Percentiles rank a stretch among this genome's conserved stretches.
phyloP scores from a whole-genome alignment of 2,113 vertebrate genomes.

The Campylomormyrus tamandua region DNA sequence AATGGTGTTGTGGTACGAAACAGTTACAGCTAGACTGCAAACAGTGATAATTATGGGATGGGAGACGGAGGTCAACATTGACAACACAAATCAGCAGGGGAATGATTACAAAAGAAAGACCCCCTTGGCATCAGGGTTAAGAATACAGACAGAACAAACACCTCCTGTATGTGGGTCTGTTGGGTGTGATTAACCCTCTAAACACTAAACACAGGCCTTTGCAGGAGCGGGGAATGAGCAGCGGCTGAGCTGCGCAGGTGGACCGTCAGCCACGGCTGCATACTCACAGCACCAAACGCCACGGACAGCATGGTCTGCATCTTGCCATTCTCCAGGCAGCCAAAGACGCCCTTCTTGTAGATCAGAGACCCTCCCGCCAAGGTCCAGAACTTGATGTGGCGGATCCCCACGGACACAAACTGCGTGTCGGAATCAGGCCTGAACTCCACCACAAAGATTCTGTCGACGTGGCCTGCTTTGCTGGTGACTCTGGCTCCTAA shows the following conservation, averaged over 20 bases:
- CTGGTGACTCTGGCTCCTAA: constrained; percentile 82
- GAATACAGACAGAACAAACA: neutral
- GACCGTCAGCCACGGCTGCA: neutral
- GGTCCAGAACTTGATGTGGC: constrained; percentile 98
- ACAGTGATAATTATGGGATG: neutral
- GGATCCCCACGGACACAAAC: constrained; percentile 93
- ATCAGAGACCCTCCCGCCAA: constrained; percentile 86
- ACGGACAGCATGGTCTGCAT: constrained; percentile 98
- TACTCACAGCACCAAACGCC: constrained; percentile 94
- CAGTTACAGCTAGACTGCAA: neutral
- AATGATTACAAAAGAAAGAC: neutral
- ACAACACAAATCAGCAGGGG: neutral
- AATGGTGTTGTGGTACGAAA: neutral
- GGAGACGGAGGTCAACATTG: neutral
- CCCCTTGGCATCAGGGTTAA: neutral
- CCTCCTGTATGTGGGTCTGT: neutral
- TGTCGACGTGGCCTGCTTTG: constrained; percentile 78
- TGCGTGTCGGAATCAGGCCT: constrained; percentile 91
- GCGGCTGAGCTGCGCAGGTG: neutral
- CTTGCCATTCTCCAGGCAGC: constrained; percentile 83
- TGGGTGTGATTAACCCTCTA: neutral
- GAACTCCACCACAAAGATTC: constrained; percentile 93
- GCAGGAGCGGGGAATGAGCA: neutral
- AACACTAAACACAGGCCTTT: neutral
- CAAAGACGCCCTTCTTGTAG: constrained; percentile 90